These are phyloP conservation scores for Emys orbicularis DNA, from an alignment of 2,797 vertebrate species.

Conservation along the genomic window DNA sequence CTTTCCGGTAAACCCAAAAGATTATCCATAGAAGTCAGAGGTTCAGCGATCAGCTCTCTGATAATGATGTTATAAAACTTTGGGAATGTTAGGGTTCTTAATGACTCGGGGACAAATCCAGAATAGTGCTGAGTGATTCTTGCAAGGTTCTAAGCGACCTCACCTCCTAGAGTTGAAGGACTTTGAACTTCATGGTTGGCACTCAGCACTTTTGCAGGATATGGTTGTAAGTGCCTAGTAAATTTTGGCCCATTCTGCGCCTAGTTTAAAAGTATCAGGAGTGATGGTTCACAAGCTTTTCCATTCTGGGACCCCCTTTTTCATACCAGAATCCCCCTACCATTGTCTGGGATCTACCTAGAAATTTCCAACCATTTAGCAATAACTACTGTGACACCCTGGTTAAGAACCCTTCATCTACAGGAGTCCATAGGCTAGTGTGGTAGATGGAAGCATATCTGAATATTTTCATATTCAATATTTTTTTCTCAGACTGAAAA, in stretches of 20 bases:
- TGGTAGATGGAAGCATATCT: rapidly evolving
- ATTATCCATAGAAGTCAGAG: neutral
- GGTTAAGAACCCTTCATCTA: neutral
- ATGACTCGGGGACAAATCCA: neutral
- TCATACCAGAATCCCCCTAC: rapidly evolving
- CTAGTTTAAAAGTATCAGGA: neutral
- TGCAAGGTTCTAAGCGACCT: neutral
- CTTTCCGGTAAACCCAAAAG: neutral
- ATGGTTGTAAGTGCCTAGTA: neutral
- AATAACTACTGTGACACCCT: neutral
- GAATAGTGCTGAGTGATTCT: neutral
- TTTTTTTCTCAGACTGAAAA: neutral
- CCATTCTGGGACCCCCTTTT: neutral
- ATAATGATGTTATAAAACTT: neutral
- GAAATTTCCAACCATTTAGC: neutral
- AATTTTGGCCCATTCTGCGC: neutral
- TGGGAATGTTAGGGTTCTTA: neutral
- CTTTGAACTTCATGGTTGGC: neutral
- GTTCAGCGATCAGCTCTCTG: neutral
- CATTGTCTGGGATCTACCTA: neutral
- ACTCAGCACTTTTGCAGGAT: neutral
- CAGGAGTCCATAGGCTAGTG: neutral
- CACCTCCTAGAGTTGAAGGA: neutral
- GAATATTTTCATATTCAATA: neutral
- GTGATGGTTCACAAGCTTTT: neutral